Evolutionary conservation across 2,888 invertebrate genomes (phyloP), one percentile per base, ranked within the genome.

Genomic region (Scaptomyza flava): DNA sequence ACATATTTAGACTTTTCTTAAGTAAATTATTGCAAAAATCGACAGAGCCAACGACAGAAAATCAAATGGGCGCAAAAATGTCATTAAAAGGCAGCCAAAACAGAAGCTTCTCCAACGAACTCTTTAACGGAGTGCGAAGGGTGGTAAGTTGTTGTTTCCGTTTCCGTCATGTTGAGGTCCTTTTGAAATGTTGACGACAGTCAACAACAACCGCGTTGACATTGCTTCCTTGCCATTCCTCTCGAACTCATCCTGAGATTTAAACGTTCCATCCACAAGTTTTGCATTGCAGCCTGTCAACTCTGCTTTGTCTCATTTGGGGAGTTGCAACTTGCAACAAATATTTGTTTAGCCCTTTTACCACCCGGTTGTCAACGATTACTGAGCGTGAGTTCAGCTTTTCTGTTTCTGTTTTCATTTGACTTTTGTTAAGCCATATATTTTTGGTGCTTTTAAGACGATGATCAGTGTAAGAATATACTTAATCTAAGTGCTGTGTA

Each of bases 41-140:
- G 83, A 77, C 70, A 76, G 67, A 53, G 54, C 14, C 45, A 54
- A 52, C 64, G 63, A 72, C 78, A 82, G 87, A 87, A 84, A 75
- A 76, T 76, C 67, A 82, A 84, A 84, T 84, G 84, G 82, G 84
- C 86, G 72, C 84, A 84, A 86, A 85, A 78, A 87, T 87, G 83
- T 87, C 84, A 87, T 85, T 85, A 85, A 87, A 75, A 65, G 72
- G 48, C 72, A 75, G 63, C 64, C 67, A 66, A 60, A 47, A 42
- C 33, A 46, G 34, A n/a, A 30, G 14, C 36, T 36, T 27, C 27
- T 27, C 27, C 36, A 45, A 31, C 11, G 23, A 14, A 12, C 42
- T 7, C 38, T 23, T 4, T 1, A 6, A 30, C 7, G 3, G 59
- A 68, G 81, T 52, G 72, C 63, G 85, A 59, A 0, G 0, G 14